A percentile compares a stretch with the other conserved stretches of the same genome.
Conservation (phyloP, 2,888 invertebrate species). For the Barypeithes pellucidus region DNA sequence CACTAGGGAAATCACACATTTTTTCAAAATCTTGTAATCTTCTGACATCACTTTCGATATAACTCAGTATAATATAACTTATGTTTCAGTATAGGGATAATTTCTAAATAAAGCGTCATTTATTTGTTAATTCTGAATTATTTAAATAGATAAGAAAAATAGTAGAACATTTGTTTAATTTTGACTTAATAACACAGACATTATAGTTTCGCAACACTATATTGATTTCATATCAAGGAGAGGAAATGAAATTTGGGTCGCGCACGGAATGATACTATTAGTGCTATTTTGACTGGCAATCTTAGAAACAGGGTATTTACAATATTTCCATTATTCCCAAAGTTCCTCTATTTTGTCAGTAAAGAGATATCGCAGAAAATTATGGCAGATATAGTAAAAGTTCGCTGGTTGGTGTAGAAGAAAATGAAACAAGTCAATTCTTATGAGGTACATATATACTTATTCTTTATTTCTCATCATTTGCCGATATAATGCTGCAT, state of each 20-base stretch:
- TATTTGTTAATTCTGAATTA: no score
- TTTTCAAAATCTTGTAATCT: no score
- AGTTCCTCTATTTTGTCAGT: neutral
- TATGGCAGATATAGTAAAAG: neutral
- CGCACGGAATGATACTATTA: constrained; percentile 51
- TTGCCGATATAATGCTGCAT: neutral
- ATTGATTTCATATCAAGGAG: constrained; percentile 50
- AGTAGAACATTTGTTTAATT: no score
- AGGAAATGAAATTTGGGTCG: constrained; percentile 48
- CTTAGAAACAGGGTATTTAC: constrained; percentile 12
- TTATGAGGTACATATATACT: no score
- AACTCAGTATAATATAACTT: no score
- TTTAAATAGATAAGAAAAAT: no score
- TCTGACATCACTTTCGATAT: no score
- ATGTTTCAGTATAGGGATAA: no score
- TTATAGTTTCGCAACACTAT: constrained; percentile 27
- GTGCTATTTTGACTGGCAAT: constrained; percentile 32
- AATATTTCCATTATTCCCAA: neutral
- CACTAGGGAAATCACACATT: no score
- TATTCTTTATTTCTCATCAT: constrained; percentile 1
- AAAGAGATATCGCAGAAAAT: neutral
- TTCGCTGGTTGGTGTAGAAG: neutral
- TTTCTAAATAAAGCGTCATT: no score
- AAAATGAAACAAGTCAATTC: constrained; percentile 21
- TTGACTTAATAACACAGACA: constrained; percentile 19